Conservation (phyloP, 2,113 vertebrate genomes). For the Heliornis fulica region DNA sequence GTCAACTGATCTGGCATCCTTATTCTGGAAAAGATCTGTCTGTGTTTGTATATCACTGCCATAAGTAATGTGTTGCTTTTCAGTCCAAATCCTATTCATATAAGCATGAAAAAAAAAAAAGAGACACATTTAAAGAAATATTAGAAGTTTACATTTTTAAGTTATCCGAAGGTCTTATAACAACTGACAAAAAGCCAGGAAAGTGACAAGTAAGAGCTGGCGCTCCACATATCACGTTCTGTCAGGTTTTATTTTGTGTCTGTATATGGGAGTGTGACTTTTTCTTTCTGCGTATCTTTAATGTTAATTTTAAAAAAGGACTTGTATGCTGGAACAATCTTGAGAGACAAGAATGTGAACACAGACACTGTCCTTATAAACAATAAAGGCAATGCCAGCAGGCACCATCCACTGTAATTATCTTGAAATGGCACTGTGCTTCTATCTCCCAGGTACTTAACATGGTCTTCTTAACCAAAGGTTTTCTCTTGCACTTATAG, state of each 20-base stretch:
- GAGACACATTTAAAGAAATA: not conserved
- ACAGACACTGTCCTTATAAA: conserved; percentile 21
- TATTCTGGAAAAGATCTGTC: not conserved
- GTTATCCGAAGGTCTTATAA: not conserved
- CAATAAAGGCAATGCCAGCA: not conserved
- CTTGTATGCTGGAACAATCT: not conserved
- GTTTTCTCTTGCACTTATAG: not conserved
- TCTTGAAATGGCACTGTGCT: not conserved
- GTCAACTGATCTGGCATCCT: not conserved
- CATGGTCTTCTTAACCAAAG: not conserved
- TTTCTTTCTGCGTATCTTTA: not conserved
- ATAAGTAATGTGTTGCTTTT: not conserved
- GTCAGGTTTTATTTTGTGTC: not conserved
- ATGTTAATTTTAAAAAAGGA: not conserved
- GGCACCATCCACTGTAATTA: not conserved
- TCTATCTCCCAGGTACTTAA: not conserved
- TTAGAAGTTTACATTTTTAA: not conserved
- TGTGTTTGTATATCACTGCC: not conserved
- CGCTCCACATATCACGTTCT: not conserved
- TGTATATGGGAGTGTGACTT: not conserved
- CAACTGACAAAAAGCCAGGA: not conserved
- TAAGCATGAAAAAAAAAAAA: not conserved
- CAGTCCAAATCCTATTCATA: not conserved
- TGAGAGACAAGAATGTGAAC: conserved; percentile 6
- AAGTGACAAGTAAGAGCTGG: not conserved